These are phyloP conservation scores for Hypomesus transpacificus DNA, from an alignment of 2,113 vertebrate genomes.

Conservation along the genomic window DNA sequence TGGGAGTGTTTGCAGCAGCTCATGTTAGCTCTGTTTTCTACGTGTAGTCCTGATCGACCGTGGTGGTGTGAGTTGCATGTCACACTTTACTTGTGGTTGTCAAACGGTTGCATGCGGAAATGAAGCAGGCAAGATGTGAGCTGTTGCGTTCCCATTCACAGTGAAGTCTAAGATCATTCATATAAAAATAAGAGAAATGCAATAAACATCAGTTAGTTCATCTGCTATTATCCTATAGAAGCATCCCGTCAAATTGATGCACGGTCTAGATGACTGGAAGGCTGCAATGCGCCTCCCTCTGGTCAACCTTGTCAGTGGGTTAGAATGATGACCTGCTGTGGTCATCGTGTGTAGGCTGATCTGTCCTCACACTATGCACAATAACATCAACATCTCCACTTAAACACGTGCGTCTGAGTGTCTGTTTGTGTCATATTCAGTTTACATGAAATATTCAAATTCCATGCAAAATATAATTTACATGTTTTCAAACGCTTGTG, in stretches of 20 bases:
- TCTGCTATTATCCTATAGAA: neutral
- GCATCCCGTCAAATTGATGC: slow-evolving; percentile 30
- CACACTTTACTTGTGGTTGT: slow-evolving; percentile 6
- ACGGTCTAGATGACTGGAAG: slow-evolving; percentile 44
- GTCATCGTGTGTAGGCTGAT: no score
- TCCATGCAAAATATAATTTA: no score
- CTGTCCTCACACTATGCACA: no score
- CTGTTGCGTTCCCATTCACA: no score
- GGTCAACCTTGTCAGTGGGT: slow-evolving; percentile 44
- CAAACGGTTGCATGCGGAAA: neutral
- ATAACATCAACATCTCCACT: no score
- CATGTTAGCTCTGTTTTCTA: slow-evolving; percentile 17
- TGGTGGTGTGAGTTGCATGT: slow-evolving; percentile 11
- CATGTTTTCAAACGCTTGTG: no score
- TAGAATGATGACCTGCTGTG: slow-evolving; percentile 16
- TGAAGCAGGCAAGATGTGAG: neutral
- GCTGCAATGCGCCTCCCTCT: slow-evolving; percentile 55
- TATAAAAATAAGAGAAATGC: no score
- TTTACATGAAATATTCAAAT: no score
- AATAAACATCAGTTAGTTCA: neutral
- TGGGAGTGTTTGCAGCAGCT: slow-evolving; percentile 17
- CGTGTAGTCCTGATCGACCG: neutral
- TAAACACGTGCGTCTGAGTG: no score
- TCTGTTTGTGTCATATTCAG: no score
- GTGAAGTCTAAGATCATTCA: no score